Evolutionary conservation across 2,797 vertebrate species (phyloP).

Genomic region (Melopsittacus undulatus): DNA sequence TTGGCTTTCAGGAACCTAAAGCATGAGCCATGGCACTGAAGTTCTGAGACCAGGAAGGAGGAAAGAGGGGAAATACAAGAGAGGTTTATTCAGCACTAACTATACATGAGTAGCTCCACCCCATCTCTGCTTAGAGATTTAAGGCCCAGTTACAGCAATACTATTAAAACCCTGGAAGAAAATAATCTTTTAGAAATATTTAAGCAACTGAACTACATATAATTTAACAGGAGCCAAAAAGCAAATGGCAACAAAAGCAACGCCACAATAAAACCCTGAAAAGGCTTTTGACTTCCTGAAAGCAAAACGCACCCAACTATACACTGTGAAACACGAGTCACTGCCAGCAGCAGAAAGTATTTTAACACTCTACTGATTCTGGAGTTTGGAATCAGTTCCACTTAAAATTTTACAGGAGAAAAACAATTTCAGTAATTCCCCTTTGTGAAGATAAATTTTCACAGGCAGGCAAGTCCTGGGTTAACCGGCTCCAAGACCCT

Average conservation of each 20-base stretch:
- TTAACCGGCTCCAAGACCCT: constrained; percentile 26
- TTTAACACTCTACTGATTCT: constrained; percentile 29
- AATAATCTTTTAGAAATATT: neutral
- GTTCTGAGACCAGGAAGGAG: neutral
- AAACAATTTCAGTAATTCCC: constrained; percentile 11
- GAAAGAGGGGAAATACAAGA: neutral
- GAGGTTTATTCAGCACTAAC: neutral
- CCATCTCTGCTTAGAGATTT: neutral
- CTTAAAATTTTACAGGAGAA: constrained; percentile 34
- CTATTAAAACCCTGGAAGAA: constrained; percentile 1
- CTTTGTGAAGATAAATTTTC: constrained; percentile 29
- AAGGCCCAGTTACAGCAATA: neutral
- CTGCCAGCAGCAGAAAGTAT: constrained; percentile 12
- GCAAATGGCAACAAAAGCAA: constrained; percentile 17
- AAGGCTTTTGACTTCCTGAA: constrained; percentile 1
- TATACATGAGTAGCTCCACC: neutral
- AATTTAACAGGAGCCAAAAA: neutral
- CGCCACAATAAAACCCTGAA: neutral
- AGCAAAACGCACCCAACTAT: neutral
- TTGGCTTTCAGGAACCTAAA: constrained; percentile 13
- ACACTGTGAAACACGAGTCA: neutral
- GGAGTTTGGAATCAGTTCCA: constrained; percentile 7
- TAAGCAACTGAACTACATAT: neutral
- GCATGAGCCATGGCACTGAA: neutral
- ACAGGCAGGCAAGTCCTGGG: neutral